These are phyloP conservation scores for Adelphocoris suturalis DNA, from an alignment of 2,888 invertebrate genomes.

Conservation along the genomic window DNA sequence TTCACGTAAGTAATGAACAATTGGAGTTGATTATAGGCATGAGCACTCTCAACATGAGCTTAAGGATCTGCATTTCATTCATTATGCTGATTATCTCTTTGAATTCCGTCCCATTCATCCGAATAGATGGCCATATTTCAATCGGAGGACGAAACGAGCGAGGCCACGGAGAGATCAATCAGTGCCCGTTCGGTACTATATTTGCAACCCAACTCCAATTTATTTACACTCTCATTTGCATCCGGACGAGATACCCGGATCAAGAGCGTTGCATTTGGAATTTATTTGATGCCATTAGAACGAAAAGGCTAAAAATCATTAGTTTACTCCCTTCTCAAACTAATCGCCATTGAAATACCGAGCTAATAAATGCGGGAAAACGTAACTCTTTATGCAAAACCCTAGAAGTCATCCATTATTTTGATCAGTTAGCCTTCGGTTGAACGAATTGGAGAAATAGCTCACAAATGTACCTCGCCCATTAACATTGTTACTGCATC, in stretches of 20 bases:
- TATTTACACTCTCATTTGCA: constrained; percentile 28
- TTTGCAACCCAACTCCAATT: constrained; percentile 1
- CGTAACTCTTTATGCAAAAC: constrained; percentile 19
- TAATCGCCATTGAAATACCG: constrained; percentile 6
- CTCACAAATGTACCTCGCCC: not conserved
- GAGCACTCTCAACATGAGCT: no score
- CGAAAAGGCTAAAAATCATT: constrained; percentile 30
- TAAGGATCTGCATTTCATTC: constrained; percentile 18
- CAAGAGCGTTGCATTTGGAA: constrained; percentile 9
- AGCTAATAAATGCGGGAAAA: not conserved
- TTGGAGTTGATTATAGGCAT: not conserved
- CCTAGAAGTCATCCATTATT: not conserved
- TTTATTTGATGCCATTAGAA: not conserved
- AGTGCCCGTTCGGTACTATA: constrained; percentile 19
- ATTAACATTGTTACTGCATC: constrained; percentile 22
- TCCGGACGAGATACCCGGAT: not conserved
- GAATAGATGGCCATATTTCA: not conserved
- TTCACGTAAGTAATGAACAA: no score
- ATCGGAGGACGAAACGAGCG: constrained; percentile 10
- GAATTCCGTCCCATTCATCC: constrained; percentile 1
- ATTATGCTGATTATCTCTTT: constrained; percentile 20
- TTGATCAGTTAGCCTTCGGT: not conserved
- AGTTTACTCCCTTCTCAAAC: constrained; percentile 11
- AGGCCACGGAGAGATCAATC: not conserved
- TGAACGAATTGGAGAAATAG: not conserved